A percentile compares a stretch with the other conserved stretches of the same genome.
Evolutionary conservation across 2,888 invertebrate genomes (phyloP).

Genomic region (Melipona bicolor): DNA sequence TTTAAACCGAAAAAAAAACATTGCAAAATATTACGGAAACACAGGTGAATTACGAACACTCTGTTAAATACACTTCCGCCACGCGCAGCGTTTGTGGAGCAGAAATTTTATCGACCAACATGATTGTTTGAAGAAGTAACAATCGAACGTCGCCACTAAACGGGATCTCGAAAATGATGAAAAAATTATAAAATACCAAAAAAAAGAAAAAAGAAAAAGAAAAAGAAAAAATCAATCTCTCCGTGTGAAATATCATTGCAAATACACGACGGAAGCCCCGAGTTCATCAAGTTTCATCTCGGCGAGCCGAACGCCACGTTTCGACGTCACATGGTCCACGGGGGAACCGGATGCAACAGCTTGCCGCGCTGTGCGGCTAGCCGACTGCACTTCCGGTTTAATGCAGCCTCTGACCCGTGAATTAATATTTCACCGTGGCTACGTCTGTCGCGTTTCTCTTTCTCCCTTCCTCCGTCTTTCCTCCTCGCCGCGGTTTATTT

Average conservation of each 20-base stretch:
- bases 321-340: constrained; percentile 59
- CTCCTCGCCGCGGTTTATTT: constrained; percentile 38
- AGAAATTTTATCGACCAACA: too few relatives aligned
- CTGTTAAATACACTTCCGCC: too few relatives aligned
- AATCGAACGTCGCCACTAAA: too few relatives aligned
- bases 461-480: neutral
- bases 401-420: constrained; percentile 72
- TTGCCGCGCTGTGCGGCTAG: constrained; percentile 72
- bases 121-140: too few relatives aligned
- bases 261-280: neutral
- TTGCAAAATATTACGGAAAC: neutral
- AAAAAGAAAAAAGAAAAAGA: too few relatives aligned
- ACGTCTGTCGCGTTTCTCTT: constrained; percentile 61
- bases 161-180: too few relatives aligned
- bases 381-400: constrained; percentile 76
- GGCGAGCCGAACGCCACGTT: constrained; percentile 31
- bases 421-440: constrained; percentile 79
- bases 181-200: too few relatives aligned
- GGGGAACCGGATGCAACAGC: constrained; percentile 81
- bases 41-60: too few relatives aligned
- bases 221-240: neutral
- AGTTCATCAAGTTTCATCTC: constrained; percentile 61
- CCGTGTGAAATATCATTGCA: neutral
- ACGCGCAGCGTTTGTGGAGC: too few relatives aligned
- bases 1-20: neutral